Percentiles rank a stretch among this genome's conserved stretches.
Conservation (phyloP, 2,888 invertebrate genomes). For the Mechanitis mazaeus region DNA sequence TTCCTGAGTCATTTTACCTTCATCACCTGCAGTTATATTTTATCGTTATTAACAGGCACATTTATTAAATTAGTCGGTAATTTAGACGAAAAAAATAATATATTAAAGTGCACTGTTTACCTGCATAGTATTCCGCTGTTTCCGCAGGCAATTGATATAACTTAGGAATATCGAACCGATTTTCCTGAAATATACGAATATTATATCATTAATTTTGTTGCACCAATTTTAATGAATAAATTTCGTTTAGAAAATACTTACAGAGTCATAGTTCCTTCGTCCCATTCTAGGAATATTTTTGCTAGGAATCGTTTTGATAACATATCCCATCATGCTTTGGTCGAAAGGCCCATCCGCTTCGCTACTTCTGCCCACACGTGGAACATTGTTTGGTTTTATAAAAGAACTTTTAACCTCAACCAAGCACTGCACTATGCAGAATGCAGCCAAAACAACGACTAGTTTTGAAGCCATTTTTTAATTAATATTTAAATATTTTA, state of each 20-base stretch:
- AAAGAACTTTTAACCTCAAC: slow-evolving; percentile 53
- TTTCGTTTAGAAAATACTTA: slow-evolving; percentile 35
- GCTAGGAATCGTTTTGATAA: slow-evolving; percentile 61
- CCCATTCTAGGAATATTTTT: slow-evolving; percentile 71
- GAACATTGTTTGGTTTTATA: slow-evolving; percentile 67
- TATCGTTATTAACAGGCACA: not conserved
- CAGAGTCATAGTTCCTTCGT: slow-evolving; percentile 66
- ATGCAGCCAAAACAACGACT: slow-evolving; percentile 41
- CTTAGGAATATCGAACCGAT: slow-evolving; percentile 65
- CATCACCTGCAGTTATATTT: slow-evolving; percentile 35
- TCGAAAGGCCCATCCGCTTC: slow-evolving; percentile 58
- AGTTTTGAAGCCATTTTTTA: slow-evolving; percentile 53
- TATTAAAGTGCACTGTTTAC: slow-evolving; percentile 33
- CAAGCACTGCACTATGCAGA: slow-evolving; percentile 51
- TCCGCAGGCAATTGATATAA: slow-evolving; percentile 52
- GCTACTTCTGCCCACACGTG: slow-evolving; percentile 65
- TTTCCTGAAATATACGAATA: slow-evolving; percentile 48
- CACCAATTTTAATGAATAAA: not conserved
- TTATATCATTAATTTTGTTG: slow-evolving; percentile 5
- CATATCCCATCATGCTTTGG: slow-evolving; percentile 61
- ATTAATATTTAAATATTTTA: slow-evolving; percentile 27
- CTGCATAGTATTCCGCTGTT: slow-evolving; percentile 42
- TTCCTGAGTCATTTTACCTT: slow-evolving; percentile 35
- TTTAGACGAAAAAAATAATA: not conserved
- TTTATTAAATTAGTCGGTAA: not conserved